Conservation (phyloP, 2,888 invertebrate species). For the Ichneumoninae sp. region DNA sequence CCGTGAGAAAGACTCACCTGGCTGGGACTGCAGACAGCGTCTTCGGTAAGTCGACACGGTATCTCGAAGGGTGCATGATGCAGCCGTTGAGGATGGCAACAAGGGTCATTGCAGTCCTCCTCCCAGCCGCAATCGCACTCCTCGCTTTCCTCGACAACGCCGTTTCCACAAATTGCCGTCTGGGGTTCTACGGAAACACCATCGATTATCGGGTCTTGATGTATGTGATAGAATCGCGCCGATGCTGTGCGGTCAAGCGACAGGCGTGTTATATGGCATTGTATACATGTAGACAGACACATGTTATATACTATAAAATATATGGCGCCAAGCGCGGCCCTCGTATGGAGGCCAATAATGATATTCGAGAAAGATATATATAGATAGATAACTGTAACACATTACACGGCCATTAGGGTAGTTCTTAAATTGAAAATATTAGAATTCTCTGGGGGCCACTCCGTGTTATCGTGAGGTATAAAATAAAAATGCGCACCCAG, state of each 20-base stretch:
- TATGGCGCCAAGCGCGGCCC: slow-evolving; percentile 13
- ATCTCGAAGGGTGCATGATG: slow-evolving; percentile 91
- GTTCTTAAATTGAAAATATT: too few relatives aligned
- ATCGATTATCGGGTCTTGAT: slow-evolving; percentile 70
- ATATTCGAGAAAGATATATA: slow-evolving; percentile 35
- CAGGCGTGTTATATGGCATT: slow-evolving; percentile 4
- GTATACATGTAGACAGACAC: background rate
- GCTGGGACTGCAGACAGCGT: slow-evolving; percentile 91
- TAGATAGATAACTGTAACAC: background rate
- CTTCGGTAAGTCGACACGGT: slow-evolving; percentile 93
- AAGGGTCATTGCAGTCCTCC: slow-evolving; percentile 95
- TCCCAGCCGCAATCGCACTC: slow-evolving; percentile 99
- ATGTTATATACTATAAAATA: slow-evolving; percentile 26
- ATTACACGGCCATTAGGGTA: background rate
- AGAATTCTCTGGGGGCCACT: too few relatives aligned
- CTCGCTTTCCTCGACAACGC: slow-evolving; percentile 97
- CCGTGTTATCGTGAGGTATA: too few relatives aligned
- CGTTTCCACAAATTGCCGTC: slow-evolving; percentile 98
- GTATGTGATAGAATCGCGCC: slow-evolving; percentile 41
- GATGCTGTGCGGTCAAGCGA: slow-evolving; percentile 35
- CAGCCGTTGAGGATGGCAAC: slow-evolving; percentile 95
- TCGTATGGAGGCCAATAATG: slow-evolving; percentile 34
- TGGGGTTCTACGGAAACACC: slow-evolving; percentile 89
- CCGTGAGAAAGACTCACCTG: slow-evolving; percentile 85
- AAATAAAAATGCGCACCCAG: too few relatives aligned